phyloP scores from a whole-genome alignment of 2,113 vertebrate genomes.

The Ia io region DNA sequence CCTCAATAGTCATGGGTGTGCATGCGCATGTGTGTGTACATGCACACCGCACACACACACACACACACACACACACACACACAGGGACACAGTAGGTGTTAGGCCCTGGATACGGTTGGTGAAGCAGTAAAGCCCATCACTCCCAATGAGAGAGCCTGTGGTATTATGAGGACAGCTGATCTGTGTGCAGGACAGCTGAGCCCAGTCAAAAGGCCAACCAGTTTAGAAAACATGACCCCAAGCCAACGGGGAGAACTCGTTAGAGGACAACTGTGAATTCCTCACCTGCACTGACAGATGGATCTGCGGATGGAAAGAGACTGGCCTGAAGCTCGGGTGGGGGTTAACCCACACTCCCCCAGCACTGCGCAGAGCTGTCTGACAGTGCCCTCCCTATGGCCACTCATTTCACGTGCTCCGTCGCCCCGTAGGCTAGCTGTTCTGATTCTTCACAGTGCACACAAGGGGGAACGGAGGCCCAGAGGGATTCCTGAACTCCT shows the following conservation, averaged over 20 bases:
- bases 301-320: not conserved
- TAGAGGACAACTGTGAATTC: not conserved
- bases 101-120: not conserved
- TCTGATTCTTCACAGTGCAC: not conserved
- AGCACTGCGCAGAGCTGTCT: not conserved
- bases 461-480: not conserved
- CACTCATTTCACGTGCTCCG: not conserved
- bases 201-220: not conserved
- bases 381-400: not conserved
- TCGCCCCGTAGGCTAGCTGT: not conserved
- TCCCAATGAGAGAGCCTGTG: not conserved
- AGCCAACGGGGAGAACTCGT: not conserved
- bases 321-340: not conserved
- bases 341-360: not conserved
- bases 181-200: not conserved
- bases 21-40: not conserved
- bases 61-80: not conserved
- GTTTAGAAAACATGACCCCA: not conserved
- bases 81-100: not conserved
- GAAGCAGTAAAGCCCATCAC: not conserved
- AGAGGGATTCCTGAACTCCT: not conserved
- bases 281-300: not conserved
- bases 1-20: not conserved
- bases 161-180: not conserved
- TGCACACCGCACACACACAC: not conserved